Percentiles rank a stretch among this genome's conserved stretches.
Conservation (phyloP, 2,113 vertebrate genomes). For the Crotalus viridis region DNA sequence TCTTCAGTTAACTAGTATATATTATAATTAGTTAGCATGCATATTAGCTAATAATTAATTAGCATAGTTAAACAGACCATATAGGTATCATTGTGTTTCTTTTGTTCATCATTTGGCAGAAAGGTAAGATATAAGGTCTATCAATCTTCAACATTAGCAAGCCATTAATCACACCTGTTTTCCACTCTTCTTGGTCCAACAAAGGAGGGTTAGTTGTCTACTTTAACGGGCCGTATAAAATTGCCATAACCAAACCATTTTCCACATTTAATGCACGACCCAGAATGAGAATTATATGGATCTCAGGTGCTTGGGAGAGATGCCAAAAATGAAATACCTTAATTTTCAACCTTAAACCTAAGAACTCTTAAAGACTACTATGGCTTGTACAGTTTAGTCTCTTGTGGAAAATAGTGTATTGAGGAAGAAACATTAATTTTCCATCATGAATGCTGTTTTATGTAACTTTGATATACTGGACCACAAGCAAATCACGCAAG, state of each 20-base stretch:
- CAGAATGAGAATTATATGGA: not conserved
- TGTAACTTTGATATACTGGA: constrained; percentile 28
- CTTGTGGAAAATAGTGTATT: constrained; percentile 19
- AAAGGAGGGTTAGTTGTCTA: not conserved
- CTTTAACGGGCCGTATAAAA: constrained; percentile 19
- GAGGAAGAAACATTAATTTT: constrained; percentile 11
- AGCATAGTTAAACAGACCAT: not conserved
- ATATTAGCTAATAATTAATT: not conserved
- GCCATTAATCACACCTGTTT: not conserved
- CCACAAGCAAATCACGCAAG: constrained; percentile 19
- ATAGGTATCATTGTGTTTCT: not conserved
- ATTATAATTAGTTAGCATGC: not conserved
- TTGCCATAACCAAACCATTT: not conserved
- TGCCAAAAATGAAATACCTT: constrained; percentile 19
- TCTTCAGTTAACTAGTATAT: not conserved
- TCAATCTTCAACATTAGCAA: not conserved
- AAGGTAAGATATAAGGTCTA: not conserved
- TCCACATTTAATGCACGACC: not conserved
- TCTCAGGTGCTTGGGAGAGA: constrained; percentile 5
- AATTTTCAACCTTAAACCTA: not conserved
- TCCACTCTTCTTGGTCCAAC: not conserved
- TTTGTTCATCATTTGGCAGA: not conserved
- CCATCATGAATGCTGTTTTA: not conserved
- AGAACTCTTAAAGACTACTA: constrained; percentile 8
- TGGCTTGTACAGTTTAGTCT: constrained; percentile 12